Conservation (phyloP, 1,140 invertebrate species). For the Monochamus saltuarius region DNA sequence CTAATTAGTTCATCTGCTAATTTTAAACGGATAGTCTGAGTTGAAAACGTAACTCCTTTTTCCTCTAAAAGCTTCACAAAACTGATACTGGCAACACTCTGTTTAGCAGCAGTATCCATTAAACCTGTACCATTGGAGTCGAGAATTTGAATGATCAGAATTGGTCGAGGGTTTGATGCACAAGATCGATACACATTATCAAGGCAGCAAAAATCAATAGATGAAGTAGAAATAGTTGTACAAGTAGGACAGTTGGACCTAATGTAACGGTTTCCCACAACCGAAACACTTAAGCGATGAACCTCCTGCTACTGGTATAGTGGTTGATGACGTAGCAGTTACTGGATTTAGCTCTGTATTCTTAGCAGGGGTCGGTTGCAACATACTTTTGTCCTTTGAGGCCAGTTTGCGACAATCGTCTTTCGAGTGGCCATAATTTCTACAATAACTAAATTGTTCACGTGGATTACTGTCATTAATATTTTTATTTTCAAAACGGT, state of each 20-base stretch:
- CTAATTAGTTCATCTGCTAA: conserved; percentile 12
- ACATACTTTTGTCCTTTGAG: neutral
- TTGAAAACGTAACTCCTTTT: neutral
- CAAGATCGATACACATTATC: too few relatives aligned
- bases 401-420: neutral
- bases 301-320: too few relatives aligned
- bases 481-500: too few relatives aligned
- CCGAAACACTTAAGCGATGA: too few relatives aligned
- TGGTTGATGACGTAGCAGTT: neutral
- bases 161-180: neutral
- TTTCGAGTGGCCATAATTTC: conserved; percentile 1
- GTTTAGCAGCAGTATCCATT: conserved; percentile 4
- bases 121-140: neutral
- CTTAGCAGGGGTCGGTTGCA: neutral
- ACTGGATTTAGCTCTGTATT: neutral
- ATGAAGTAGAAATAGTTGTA: too few relatives aligned
- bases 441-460: neutral
- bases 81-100: neutral
- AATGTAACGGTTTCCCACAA: too few relatives aligned
- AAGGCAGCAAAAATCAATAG: too few relatives aligned
- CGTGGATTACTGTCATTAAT: neutral
- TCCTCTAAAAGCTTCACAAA: neutral
- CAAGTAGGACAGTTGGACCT: too few relatives aligned
- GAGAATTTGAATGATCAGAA: neutral
- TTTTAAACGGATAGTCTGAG: neutral